A percentile compares a stretch with the other conserved stretches of the same genome.
Evolutionary conservation across 2,113 vertebrate species (phyloP).

Genomic region (Podarcis muralis): DNA sequence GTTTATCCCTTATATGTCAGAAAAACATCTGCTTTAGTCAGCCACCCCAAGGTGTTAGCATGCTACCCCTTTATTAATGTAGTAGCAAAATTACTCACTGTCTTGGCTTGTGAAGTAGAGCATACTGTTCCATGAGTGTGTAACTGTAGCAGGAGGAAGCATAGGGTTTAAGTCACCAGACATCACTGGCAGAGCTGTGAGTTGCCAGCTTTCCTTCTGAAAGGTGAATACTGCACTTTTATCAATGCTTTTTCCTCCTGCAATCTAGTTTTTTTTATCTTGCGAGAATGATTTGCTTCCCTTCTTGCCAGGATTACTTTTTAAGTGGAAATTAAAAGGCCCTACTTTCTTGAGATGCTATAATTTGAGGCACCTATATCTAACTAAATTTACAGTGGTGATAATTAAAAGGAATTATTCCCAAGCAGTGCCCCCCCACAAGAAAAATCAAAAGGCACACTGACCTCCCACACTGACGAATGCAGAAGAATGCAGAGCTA

Average conservation of each 20-base stretch:
- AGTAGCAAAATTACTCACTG: not conserved
- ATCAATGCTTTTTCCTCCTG: not conserved
- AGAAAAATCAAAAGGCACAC: not conserved
- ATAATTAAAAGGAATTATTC: not conserved
- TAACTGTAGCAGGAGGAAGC: not conserved
- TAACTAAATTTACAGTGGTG: not conserved
- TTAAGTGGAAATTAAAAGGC: not conserved
- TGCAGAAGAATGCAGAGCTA: not conserved
- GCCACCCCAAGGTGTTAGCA: not conserved
- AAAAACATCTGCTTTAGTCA: conserved; percentile 7
- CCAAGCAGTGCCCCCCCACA: not conserved
- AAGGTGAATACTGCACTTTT: not conserved
- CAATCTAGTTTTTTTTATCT: not conserved
- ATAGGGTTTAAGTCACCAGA: not conserved
- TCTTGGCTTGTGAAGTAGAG: not conserved
- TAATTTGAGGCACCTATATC: not conserved
- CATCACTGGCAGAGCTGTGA: not conserved
- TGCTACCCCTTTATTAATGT: not conserved
- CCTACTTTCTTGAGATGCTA: not conserved
- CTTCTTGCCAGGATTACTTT: not conserved
- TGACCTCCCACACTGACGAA: not conserved
- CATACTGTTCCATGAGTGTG: not conserved
- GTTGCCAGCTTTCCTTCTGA: not conserved
- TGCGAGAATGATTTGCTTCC: not conserved
- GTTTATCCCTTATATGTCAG: conserved; percentile 23